phyloP scores from a whole-genome alignment of 2,113 vertebrate species.

The Condylura cristata region DNA sequence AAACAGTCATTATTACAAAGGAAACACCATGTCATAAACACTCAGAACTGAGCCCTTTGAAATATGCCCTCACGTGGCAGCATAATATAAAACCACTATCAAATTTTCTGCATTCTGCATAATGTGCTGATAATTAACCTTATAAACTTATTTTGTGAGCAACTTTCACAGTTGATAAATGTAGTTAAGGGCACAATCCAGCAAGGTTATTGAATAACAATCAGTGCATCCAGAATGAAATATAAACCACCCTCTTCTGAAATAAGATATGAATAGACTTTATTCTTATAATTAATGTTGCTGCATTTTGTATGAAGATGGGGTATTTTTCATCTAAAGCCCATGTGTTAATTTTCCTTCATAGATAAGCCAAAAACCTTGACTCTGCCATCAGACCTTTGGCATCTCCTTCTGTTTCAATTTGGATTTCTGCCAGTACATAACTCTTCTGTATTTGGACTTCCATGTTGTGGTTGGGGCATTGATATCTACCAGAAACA shows the following conservation, averaged over 20 bases:
- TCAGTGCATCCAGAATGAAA: conserved; percentile 71
- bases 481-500: neutral
- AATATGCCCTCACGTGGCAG: neutral
- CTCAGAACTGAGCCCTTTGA: conserved; percentile 35
- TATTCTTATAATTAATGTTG: conserved; percentile 73
- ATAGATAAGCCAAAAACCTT: conserved; percentile 64
- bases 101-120: conserved; percentile 65
- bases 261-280: conserved; percentile 75
- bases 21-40: conserved; percentile 43
- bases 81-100: conserved; percentile 11
- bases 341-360: conserved; percentile 67
- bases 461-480: neutral
- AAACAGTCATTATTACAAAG: conserved; percentile 55
- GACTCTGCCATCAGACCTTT: conserved; percentile 58
- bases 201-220: conserved; percentile 76
- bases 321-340: conserved; percentile 74
- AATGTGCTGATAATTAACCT: conserved; percentile 69
- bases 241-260: conserved; percentile 65
- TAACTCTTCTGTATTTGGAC: neutral
- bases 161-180: conserved; percentile 75
- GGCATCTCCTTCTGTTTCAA: conserved; percentile 46
- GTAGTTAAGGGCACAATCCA: conserved; percentile 65
- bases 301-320: conserved; percentile 64
- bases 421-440: conserved; percentile 10
- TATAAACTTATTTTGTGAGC: conserved; percentile 73